Evolutionary conservation across 2,888 invertebrate species (phyloP).

Genomic region (Pharmacophagus antenor): DNA sequence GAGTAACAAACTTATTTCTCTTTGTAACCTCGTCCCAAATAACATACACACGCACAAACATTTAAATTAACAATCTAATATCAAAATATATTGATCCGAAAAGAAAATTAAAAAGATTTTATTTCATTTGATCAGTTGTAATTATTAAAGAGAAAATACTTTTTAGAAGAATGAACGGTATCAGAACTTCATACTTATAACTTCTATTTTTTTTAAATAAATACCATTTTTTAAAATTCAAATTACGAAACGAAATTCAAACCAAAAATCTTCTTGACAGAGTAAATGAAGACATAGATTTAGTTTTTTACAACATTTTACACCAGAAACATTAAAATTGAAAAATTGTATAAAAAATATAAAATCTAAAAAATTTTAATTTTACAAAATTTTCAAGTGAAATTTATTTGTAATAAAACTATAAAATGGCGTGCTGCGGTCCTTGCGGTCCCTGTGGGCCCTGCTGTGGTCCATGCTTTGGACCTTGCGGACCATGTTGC

Average conservation of each 20-base stretch:
- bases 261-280: slow-evolving; percentile 22
- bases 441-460: slow-evolving; percentile 31
- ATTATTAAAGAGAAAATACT: not conserved
- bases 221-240: not conserved
- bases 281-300: slow-evolving; percentile 20
- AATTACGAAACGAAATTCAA: slow-evolving; percentile 31
- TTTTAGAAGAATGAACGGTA: not conserved
- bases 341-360: slow-evolving; percentile 34
- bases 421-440: slow-evolving; percentile 33
- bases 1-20: too few relatives aligned
- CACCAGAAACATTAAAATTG: slow-evolving; percentile 44
- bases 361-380: slow-evolving; percentile 34
- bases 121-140: not conserved
- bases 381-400: slow-evolving; percentile 28
- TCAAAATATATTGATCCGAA: too few relatives aligned
- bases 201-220: not conserved
- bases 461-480: slow-evolving; percentile 26
- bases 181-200: not conserved
- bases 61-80: too few relatives aligned
- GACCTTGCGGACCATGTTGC: not conserved
- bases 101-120: not conserved
- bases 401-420: slow-evolving; percentile 20
- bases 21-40: too few relatives aligned
- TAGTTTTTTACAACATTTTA: slow-evolving; percentile 47
- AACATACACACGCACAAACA: too few relatives aligned